A percentile compares a stretch with the other conserved stretches of the same genome.
Evolutionary conservation across 1,140 invertebrate genomes (phyloP).

Genomic region (Atta cephalotes): DNA sequence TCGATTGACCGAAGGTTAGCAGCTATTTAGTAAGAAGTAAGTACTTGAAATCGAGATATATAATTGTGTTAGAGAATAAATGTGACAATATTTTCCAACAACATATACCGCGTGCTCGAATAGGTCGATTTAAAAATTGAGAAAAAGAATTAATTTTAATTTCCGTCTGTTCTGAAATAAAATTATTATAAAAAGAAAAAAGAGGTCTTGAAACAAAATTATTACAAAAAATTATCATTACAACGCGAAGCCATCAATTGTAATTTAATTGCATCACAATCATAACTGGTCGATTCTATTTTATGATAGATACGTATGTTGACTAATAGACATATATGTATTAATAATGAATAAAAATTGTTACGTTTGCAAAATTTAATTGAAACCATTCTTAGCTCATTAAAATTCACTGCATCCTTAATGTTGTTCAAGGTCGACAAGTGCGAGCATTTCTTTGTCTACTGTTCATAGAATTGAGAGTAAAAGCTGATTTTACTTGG

Average conservation of each 20-base stretch:
- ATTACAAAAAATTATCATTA: neutral
- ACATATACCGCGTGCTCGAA: neutral
- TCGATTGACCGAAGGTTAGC: slow-evolving; percentile 9
- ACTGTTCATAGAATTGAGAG: slow-evolving; percentile 39
- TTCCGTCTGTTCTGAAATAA: neutral
- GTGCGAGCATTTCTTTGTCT: slow-evolving; percentile 18
- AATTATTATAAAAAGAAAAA: neutral
- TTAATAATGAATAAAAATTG: neutral
- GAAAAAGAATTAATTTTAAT: neutral
- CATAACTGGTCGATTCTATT: slow-evolving; percentile 3
- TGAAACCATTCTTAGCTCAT: neutral
- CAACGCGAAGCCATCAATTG: neutral
- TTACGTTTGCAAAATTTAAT: neutral
- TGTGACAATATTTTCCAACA: neutral
- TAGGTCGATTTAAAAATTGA: neutral
- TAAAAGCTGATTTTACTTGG: slow-evolving; percentile 64
- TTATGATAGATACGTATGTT: neutral
- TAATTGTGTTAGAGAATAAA: neutral
- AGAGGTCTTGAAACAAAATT: neutral
- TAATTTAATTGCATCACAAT: neutral
- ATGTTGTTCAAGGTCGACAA: slow-evolving; percentile 61
- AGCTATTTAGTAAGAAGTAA: neutral
- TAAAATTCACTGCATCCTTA: slow-evolving; percentile 46
- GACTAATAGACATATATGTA: neutral
- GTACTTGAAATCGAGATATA: neutral